These are phyloP conservation scores for Poeciliopsis prolifica DNA, from an alignment of 2,113 vertebrate genomes.

Conservation along the genomic window DNA sequence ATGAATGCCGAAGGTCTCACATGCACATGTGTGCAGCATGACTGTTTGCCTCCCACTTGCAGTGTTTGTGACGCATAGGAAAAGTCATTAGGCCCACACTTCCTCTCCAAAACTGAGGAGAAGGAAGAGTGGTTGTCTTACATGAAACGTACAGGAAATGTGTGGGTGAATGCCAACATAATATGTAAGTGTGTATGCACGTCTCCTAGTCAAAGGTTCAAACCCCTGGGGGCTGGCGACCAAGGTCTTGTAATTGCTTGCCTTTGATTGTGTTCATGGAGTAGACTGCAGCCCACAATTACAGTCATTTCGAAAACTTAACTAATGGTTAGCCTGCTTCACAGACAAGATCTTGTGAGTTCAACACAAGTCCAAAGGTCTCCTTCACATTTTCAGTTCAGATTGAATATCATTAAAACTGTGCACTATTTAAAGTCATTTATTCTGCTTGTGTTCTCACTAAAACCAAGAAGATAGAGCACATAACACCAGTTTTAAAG, in stretches of 20 bases:
- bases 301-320: slow-evolving; percentile 56
- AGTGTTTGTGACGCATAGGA: slow-evolving; percentile 71
- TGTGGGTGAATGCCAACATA: slow-evolving; percentile 66
- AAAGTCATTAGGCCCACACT: slow-evolving; percentile 74
- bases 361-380: slow-evolving; percentile 30
- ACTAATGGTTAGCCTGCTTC: slow-evolving; percentile 22
- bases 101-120: slow-evolving; percentile 70
- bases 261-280: slow-evolving; percentile 61
- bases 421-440: neutral
- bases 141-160: slow-evolving; percentile 75
- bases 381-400: slow-evolving; percentile 10
- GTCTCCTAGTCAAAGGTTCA: slow-evolving; percentile 38
- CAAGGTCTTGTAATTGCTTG: slow-evolving; percentile 56
- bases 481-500: too few relatives aligned
- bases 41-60: slow-evolving; percentile 68
- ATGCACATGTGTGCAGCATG: slow-evolving; percentile 53
- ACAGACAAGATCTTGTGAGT: slow-evolving; percentile 35
- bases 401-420: slow-evolving; percentile 3
- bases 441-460: too few relatives aligned
- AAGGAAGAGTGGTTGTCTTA: slow-evolving; percentile 64
- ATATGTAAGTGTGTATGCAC: slow-evolving; percentile 9
- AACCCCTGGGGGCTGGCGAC: slow-evolving; percentile 44
- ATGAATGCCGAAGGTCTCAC: slow-evolving; percentile 56
- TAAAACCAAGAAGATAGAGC: too few relatives aligned
- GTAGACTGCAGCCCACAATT: slow-evolving; percentile 52